Evolutionary conservation across 2,113 vertebrate species (phyloP), one percentile per base, ranked within the genome.

Genomic region (Regulus satrapa): DNA sequence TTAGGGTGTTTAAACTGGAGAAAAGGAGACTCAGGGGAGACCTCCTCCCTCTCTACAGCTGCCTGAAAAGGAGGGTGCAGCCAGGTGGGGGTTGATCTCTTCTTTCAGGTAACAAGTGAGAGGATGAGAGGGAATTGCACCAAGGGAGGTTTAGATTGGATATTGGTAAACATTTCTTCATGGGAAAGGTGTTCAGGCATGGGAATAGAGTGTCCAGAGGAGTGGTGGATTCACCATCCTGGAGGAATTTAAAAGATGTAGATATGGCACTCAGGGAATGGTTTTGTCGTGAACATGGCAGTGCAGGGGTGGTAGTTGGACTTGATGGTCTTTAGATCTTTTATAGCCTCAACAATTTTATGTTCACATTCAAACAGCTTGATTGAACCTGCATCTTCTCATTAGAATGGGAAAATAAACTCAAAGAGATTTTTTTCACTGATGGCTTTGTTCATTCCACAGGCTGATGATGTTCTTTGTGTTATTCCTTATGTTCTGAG

Each of bases 401-500:
- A 83, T 96, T 92, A 94, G 51, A 81, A 85, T 83, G 29, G 40
- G 36, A 88, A 95, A 91, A 92, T 75, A 92, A 80, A 55, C 55
- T 64, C 29, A 97, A 80, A 90, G 31, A 85, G 43, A 36, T 76
- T 67, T 88, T 79, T 94, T 66, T 61, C n/a, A 71, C 45, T 73
- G 72, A 80, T 34, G 79, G 72, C 79, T 94, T 90, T 88, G 71
- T 93, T 92, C 76, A 68, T 93, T 93, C 18, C 63, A 73, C 48
- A 59, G 55, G 61, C 82, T 92, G 92, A 90, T 96, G 79, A 92
- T 92, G 59, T 90, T 72, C 83, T 93, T 93, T 90, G 76, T 96
- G 63, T 80, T 89, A 79, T 63, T 94, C 78, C 52, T 94, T 93
- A 59, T 69, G 63, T 88, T 90, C 78, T 3, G 74, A 94, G 43